phyloP scores from a whole-genome alignment of 2,797 vertebrate genomes.

The Sebastiscus tertius region DNA sequence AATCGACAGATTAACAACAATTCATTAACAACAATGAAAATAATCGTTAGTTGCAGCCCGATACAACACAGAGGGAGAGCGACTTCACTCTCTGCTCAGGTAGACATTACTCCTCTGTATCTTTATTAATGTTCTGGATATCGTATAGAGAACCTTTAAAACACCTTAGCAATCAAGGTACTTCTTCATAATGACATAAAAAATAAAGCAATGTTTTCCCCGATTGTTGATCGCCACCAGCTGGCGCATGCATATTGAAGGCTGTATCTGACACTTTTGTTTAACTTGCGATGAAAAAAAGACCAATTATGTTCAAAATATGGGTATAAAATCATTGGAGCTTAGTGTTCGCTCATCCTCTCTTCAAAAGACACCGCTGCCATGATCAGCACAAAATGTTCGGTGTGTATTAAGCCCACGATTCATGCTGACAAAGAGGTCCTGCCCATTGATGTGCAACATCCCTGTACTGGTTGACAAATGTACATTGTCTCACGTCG shows the following conservation, averaged over 20 bases:
- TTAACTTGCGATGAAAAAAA: background rate
- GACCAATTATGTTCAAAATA: background rate
- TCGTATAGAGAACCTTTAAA: background rate
- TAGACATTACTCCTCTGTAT: too few relatives aligned
- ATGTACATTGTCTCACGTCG: background rate
- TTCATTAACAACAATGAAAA: too few relatives aligned
- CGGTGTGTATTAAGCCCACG: background rate
- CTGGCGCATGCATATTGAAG: background rate
- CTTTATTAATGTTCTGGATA: too few relatives aligned
- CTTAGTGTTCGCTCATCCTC: background rate
- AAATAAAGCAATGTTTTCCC: background rate
- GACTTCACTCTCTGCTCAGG: too few relatives aligned
- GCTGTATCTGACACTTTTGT: background rate
- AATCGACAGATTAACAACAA: too few relatives aligned
- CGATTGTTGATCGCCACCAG: background rate
- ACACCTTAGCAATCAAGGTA: background rate
- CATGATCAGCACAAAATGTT: background rate
- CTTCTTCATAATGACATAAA: background rate
- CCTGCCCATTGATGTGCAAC: slow-evolving; percentile 6
- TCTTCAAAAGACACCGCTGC: background rate
- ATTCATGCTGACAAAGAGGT: background rate
- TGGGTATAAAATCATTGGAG: background rate
- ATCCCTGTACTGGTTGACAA: background rate
- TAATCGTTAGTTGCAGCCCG: too few relatives aligned
- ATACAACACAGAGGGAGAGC: too few relatives aligned